phyloP scores from a whole-genome alignment of 2,888 invertebrate species.

The Caenorhabditis japonica region DNA sequence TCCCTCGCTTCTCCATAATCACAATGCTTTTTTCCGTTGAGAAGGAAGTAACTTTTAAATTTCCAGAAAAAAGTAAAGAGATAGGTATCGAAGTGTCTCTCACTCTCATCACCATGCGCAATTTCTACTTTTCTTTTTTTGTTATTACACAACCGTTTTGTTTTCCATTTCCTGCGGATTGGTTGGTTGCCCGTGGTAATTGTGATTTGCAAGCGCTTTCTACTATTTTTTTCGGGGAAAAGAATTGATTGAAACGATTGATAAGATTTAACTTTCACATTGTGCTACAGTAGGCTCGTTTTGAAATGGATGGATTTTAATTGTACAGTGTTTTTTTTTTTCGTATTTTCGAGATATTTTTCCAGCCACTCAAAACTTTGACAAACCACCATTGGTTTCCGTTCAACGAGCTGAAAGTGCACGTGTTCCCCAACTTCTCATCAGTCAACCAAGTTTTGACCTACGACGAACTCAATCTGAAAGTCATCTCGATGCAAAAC shows the following conservation, averaged over 20 bases:
- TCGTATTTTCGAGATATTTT: too few relatives aligned
- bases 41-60: slow-evolving; percentile 20
- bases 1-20: slow-evolving; percentile 1
- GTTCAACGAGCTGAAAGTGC: slow-evolving; percentile 66
- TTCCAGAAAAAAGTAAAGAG: slow-evolving; percentile 41
- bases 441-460: slow-evolving; percentile 66
- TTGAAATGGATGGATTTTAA: too few relatives aligned
- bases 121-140: slow-evolving; percentile 3
- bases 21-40: background rate
- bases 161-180: slow-evolving; percentile 2
- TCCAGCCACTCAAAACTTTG: slow-evolving; percentile 49
- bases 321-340: too few relatives aligned
- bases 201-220: too few relatives aligned
- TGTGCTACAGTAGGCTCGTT: background rate
- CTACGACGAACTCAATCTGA: slow-evolving; percentile 59
- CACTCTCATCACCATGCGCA: slow-evolving; percentile 11
- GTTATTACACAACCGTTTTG: slow-evolving; percentile 25
- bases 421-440: slow-evolving; percentile 66
- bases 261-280: background rate
- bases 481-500: slow-evolving; percentile 43
- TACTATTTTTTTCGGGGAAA: background rate
- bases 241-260: background rate
- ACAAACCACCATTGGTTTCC: slow-evolving; percentile 32
- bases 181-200: slow-evolving; percentile 1
- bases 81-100: slow-evolving; percentile 24